These are phyloP conservation scores for Porites cylindrica DNA, from an alignment of 92 coral and sea anemone genomes.

Conservation along the genomic window DNA sequence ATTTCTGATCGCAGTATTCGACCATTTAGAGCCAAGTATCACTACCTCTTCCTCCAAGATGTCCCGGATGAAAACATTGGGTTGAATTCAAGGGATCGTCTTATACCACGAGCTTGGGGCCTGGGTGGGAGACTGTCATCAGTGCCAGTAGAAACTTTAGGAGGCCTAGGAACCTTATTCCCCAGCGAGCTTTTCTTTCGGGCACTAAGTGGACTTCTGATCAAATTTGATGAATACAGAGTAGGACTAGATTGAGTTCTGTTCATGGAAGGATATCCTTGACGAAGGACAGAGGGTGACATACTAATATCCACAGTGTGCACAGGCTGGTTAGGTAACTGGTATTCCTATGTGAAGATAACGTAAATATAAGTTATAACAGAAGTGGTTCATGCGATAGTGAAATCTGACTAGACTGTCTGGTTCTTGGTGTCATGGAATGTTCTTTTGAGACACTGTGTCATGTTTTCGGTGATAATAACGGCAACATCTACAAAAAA, in stretches of 20 bases:
- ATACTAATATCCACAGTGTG: constrained; percentile 62
- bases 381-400: no score
- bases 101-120: constrained; percentile 48
- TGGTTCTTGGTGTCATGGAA: no score
- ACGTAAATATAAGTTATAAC: background rate
- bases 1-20: background rate
- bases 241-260: constrained; percentile 84
- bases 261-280: constrained; percentile 43
- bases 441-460: no score
- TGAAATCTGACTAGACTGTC: no score
- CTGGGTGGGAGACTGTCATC: constrained; percentile 71
- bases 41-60: constrained; percentile 79
- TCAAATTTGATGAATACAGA: constrained; percentile 61
- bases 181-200: constrained; percentile 10
- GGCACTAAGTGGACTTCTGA: constrained; percentile 23
- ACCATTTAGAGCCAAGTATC: background rate
- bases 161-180: constrained; percentile 63
- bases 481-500: no score
- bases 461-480: no score
- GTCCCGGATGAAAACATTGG: constrained; percentile 84
- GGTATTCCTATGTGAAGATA: constrained; percentile 64
- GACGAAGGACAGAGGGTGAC: constrained; percentile 50
- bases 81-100: constrained; percentile 49
- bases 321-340: constrained; percentile 81
- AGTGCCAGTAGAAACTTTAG: constrained; percentile 16